Percentiles rank a stretch among this genome's conserved stretches.
These are phyloP conservation scores for Willowsia nigromaculata DNA, from an alignment of 2,888 invertebrate species.

Conservation along the genomic window DNA sequence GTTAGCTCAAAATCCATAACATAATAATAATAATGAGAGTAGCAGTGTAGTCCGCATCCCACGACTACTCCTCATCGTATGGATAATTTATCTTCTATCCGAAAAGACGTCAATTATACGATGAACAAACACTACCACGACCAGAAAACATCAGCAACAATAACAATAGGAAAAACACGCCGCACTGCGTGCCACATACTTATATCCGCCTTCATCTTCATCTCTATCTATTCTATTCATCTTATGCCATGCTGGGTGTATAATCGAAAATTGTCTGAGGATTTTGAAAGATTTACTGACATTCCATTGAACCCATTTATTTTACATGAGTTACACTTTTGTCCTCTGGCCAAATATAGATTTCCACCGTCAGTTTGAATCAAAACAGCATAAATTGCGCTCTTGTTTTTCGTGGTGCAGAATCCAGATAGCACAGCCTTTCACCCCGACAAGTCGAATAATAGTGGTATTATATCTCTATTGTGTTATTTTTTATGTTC, in stretches of 20 bases:
- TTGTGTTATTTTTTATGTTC: neutral
- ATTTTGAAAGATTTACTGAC: conserved; percentile 63
- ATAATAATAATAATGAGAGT: conserved; percentile 21
- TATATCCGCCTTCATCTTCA: neutral
- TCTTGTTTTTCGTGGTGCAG: neutral
- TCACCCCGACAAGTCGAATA: neutral
- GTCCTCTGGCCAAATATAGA: conserved; percentile 68
- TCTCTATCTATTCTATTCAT: neutral
- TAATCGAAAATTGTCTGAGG: conserved; percentile 43
- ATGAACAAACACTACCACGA: conserved; percentile 2
- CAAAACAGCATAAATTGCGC: neutral
- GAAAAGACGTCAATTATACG: conserved; percentile 52
- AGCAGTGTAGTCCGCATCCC: neutral
- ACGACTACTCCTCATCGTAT: conserved; percentile 6
- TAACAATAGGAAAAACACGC: neutral
- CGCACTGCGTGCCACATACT: neutral
- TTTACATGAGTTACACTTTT: conserved; percentile 65
- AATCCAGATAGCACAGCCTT: neutral
- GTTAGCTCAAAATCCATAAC: conserved; percentile 5
- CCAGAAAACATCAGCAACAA: neutral
- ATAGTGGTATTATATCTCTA: neutral
- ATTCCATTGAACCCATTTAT: conserved; percentile 66
- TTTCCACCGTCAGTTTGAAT: conserved; percentile 32
- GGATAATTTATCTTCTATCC: conserved; percentile 55
- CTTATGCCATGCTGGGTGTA: neutral